Base-by-base conservation (phyloP, 2,797 vertebrate species). In the Acipenser ruthenus region DNA sequence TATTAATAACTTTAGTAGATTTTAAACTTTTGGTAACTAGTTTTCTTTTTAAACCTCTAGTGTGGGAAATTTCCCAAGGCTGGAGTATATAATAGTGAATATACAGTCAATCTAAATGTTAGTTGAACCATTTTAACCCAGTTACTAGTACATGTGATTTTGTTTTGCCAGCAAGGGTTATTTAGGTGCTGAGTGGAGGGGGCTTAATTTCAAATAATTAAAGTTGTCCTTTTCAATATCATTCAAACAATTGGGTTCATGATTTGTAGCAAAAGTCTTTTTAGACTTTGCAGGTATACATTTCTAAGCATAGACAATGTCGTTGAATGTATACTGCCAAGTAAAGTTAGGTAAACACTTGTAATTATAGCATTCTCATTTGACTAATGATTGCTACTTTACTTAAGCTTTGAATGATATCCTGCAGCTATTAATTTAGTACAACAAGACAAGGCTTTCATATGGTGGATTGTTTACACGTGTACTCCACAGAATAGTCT, bases 331-430 rank as follows among this genome's bases (percentile, higher is more conserved):
- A 10, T 67, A 56, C 64, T 58, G 63, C 51, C 50, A 66, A 53
- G 52, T 50, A 58, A 13, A 15, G 59, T 15, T 52, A 62, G 60
- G 60, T 66, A 66, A 61, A 70, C n/a, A 59, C 3, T 48, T 66
- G 37, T 70, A 70, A 70, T 70, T 49, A 59, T 49, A 15, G 55
- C n/a, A 13, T 58, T 56, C 53, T 56, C 13, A 65, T 18, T 65
- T 58, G 53, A 65, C 55, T 58, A 58, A 58, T 53, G 58, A 53
- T 48, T 65, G 37, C 58, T 65, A 15, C 56, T 59, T 49, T 12
- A 56, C 64, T 65, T 58, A 13, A 65, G 53, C 23, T 59, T 65
- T 65, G 64, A 65, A 65, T n/a, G 56, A 11, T 59, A 58, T 13
- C 49, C 7, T 55, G 15, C 58, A 48, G 52, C 64, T 65, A 49